A percentile compares a stretch with the other conserved stretches of the same genome.
phyloP scores from a whole-genome alignment of 2,888 invertebrate genomes.

The Netelia inedita region DNA sequence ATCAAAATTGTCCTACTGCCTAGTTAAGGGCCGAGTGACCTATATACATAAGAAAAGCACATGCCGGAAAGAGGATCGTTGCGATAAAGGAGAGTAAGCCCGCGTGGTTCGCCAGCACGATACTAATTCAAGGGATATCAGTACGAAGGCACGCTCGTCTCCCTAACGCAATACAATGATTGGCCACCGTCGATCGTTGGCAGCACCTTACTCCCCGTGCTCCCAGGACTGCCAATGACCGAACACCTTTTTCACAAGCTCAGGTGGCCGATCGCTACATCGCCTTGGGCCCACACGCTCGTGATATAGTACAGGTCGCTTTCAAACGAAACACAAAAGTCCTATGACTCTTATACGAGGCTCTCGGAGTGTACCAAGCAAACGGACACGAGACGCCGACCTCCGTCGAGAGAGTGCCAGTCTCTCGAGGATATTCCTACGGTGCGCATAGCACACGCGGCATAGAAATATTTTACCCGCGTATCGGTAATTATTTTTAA shows the following conservation, averaged over 20 bases:
- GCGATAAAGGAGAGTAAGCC: slow-evolving; percentile 1
- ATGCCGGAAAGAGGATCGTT: too few relatives aligned
- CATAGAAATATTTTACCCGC: not conserved
- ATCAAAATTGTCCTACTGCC: too few relatives aligned
- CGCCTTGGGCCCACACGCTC: not conserved
- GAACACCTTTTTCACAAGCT: not conserved
- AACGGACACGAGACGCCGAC: slow-evolving; percentile 30
- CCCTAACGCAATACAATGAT: not conserved
- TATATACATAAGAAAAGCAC: too few relatives aligned
- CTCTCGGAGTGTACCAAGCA: slow-evolving; percentile 17
- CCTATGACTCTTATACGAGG: slow-evolving; percentile 16
- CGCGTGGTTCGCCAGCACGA: not conserved
- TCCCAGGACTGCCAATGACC: slow-evolving; percentile 6
- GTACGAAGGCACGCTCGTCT: not conserved
- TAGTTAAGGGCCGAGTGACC: too few relatives aligned
- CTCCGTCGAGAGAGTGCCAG: slow-evolving; percentile 25
- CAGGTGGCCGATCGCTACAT: slow-evolving; percentile 21
- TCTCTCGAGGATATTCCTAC: slow-evolving; percentile 42
- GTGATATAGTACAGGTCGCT: slow-evolving; percentile 13
- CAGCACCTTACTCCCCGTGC: not conserved
- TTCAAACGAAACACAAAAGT: slow-evolving; percentile 35
- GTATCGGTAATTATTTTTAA: not conserved
- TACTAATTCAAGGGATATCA: slow-evolving; percentile 3
- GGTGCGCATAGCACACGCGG: slow-evolving; percentile 10
- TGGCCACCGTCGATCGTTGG: slow-evolving; percentile 1